Base-by-base conservation (phyloP, 2,888 invertebrate species). In the Hypena proboscidalis region DNA sequence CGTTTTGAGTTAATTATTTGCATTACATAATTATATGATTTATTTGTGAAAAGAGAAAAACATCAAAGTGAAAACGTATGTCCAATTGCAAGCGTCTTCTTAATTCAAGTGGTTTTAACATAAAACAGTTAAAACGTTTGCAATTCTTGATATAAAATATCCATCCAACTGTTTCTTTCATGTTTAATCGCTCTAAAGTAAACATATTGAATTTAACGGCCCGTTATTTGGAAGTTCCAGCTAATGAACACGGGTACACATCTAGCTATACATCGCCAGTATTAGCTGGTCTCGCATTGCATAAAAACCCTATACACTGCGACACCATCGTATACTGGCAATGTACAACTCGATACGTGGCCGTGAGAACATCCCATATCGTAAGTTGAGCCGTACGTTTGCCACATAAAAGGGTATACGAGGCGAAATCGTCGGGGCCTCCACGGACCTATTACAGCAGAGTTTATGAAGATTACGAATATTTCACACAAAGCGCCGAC, bases 401-500 rank as follows among this genome's bases (percentile, higher is more conserved):
- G 35, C 38, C 37, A 35, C 45, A 53, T 64, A 57, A 53, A 63
- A 51, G 65, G 53, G 60, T 50, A 50, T 43, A 41, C 47, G 37
- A 37, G 37, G 19, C 17, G 23, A 21, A 49, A 32, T 58, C 44
- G 43, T 48, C 35, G 35, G 37, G 35, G 42, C 46, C 66, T 43
- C 62, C 32, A 43, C 45, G 44, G 58, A 26, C 17, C 56, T 44
- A 58, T 64, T 58, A 52, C 48, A 21, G 14, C 49, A 46, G 13
- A 44, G 29, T 64, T 64, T 64, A 64, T 65, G 63, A 61, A 66
- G 63, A 64, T 66, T 64, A 61, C 56, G 48, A 48, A 61, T 61
- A 62, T 62, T 53, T 53, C 45, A 48, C 58, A 58, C 66, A 58
- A 66, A 49, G 55, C 35, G 49, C 11, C 40, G 48, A 48, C 58